These are phyloP conservation scores for Hoplostethus atlanticus DNA, from an alignment of 2,797 vertebrate species.

Conservation along the genomic window DNA sequence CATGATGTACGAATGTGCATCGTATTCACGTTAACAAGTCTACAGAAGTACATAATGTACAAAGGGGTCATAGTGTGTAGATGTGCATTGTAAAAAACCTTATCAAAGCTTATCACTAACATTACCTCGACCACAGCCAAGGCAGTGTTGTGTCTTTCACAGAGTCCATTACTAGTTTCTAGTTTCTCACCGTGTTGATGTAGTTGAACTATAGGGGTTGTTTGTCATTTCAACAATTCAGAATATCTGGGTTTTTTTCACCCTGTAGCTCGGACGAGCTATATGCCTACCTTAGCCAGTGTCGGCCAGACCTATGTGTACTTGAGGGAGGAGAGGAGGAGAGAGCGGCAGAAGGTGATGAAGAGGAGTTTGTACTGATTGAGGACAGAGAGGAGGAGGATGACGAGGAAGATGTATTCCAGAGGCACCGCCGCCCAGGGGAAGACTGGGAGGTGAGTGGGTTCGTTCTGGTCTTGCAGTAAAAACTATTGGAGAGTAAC, in stretches of 20 bases:
- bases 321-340: slow-evolving; percentile 78
- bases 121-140: neutral
- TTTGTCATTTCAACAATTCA: slow-evolving; percentile 40
- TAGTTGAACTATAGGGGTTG: slow-evolving; percentile 30
- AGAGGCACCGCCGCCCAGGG: slow-evolving; percentile 67
- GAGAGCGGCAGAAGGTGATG: slow-evolving; percentile 69
- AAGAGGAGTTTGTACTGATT: slow-evolving; percentile 87
- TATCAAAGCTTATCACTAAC: slow-evolving; percentile 1
- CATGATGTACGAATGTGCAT: too few species aligned
- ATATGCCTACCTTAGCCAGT: slow-evolving; percentile 80
- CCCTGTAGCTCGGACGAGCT: slow-evolving; percentile 82
- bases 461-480: neutral
- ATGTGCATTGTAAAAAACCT: too few species aligned
- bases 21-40: too few species aligned
- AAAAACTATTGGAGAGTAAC: neutral
- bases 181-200: slow-evolving; percentile 23
- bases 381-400: slow-evolving; percentile 74
- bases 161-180: too few species aligned
- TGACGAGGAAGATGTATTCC: slow-evolving; percentile 58
- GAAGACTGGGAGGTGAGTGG: slow-evolving; percentile 88
- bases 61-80: too few species aligned
- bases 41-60: too few species aligned
- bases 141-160: too few species aligned
- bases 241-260: slow-evolving; percentile 11
- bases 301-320: slow-evolving; percentile 82